phyloP scores from a whole-genome alignment of 1,140 invertebrate genomes.

The Idris sp. region DNA sequence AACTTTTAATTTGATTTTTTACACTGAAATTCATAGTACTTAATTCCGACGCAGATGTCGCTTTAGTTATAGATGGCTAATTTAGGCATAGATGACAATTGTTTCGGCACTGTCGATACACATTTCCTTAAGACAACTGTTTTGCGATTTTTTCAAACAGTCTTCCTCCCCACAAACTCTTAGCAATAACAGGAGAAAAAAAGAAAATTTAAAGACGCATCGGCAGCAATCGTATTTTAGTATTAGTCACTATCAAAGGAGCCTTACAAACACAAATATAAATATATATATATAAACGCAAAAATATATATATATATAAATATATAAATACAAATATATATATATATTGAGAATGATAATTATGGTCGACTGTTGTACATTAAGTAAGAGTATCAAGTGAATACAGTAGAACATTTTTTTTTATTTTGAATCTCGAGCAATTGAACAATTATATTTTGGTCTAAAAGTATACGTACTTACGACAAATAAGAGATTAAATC shows the following conservation, averaged over 20 bases:
- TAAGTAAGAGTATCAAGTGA: slow-evolving; percentile 8
- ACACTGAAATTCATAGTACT: neutral
- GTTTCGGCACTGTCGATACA: slow-evolving; percentile 21
- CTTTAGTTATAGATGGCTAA: too few relatives aligned
- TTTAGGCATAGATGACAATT: too few relatives aligned
- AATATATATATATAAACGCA: slow-evolving; percentile 60
- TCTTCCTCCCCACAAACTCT: slow-evolving; percentile 20
- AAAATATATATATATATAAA: slow-evolving; percentile 32
- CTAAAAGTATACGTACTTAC: slow-evolving; percentile 2
- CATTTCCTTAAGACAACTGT: slow-evolving; percentile 10
- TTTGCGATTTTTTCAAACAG: slow-evolving; percentile 28
- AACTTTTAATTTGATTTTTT: too few relatives aligned
- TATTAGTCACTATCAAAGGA: slow-evolving; percentile 72
- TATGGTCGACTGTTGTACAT: slow-evolving; percentile 41
- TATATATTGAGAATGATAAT: slow-evolving; percentile 45
- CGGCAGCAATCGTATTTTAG: slow-evolving; percentile 65
- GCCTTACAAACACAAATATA: slow-evolving; percentile 70
- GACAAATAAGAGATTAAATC: neutral
- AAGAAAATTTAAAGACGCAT: slow-evolving; percentile 31
- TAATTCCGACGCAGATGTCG: too few relatives aligned
- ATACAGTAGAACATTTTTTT: neutral
- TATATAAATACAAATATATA: slow-evolving; percentile 23
- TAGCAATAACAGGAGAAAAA: slow-evolving; percentile 24
- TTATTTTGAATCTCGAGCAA: slow-evolving; percentile 1
- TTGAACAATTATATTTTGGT: slow-evolving; percentile 4